phyloP scores from a whole-genome alignment of 2,888 invertebrate genomes.

The Neoitamus cyanurus region DNA sequence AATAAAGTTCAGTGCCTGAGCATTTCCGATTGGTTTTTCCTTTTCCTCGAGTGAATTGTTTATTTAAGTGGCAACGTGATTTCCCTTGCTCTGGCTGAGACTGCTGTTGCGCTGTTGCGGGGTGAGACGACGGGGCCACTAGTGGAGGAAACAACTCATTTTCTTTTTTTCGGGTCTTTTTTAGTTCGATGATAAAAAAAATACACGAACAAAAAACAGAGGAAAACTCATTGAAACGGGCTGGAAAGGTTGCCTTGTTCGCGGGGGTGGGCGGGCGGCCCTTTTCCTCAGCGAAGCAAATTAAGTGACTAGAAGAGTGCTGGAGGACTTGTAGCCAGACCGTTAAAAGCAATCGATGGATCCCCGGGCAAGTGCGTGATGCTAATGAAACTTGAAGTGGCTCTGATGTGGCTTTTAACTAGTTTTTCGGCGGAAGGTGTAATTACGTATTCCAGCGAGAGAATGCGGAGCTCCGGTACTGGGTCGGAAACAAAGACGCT shows the following conservation, averaged over 20 bases:
- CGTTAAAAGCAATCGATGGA: background rate
- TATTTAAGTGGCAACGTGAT: constrained; percentile 1
- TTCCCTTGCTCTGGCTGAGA: background rate
- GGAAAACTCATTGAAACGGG: background rate
- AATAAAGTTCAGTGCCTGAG: background rate
- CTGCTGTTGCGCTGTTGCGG: background rate
- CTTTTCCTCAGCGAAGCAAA: background rate
- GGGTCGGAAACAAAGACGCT: background rate
- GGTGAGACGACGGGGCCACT: background rate
- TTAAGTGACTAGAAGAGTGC: background rate
- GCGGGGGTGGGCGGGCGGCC: background rate
- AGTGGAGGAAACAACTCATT: background rate
- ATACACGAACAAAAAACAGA: background rate
- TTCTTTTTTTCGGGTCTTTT: background rate
- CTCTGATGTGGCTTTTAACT: background rate
- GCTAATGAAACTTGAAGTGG: background rate
- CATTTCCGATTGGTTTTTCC: constrained; percentile 1
- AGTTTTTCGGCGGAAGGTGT: background rate
- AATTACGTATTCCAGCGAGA: background rate
- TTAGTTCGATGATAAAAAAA: background rate
- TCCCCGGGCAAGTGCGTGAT: background rate
- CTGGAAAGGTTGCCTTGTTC: background rate
- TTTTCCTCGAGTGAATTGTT: background rate
- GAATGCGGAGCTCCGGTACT: background rate
- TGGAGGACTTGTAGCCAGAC: background rate